These are phyloP conservation scores for Elaphurus davidianus DNA, from an alignment of 2,113 vertebrate genomes.

Conservation along the genomic window DNA sequence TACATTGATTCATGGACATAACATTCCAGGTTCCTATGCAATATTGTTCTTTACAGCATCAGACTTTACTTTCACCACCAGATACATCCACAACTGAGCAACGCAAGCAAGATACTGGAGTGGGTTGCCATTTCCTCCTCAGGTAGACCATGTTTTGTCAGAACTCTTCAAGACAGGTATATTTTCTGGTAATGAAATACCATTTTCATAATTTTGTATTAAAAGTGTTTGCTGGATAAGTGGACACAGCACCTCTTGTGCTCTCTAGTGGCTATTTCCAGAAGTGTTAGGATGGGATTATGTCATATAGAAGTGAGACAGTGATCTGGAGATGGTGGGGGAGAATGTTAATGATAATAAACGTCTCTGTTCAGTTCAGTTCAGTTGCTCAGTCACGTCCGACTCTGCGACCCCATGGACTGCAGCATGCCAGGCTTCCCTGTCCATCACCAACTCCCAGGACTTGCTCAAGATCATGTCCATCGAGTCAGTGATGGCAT, in stretches of 20 bases:
- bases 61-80: neutral
- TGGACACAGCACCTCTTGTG: neutral
- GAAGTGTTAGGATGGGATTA: neutral
- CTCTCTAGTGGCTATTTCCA: neutral
- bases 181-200: neutral
- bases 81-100: neutral
- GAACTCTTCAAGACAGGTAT: neutral
- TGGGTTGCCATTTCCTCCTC: neutral
- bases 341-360: neutral
- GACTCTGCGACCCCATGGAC: neutral
- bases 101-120: neutral
- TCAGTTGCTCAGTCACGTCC: neutral
- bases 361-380: neutral
- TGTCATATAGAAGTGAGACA: neutral
- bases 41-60: neutral
- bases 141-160: neutral
- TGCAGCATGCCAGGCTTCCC: neutral
- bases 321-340: neutral
- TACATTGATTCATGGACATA: neutral
- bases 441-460: neutral
- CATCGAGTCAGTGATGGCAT: neutral
- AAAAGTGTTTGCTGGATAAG: neutral
- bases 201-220: slow-evolving; percentile 21
- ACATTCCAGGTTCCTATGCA: neutral
- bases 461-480: neutral